phyloP scores from a whole-genome alignment of 2,888 invertebrate species.

The Pterobdella sp. region DNA sequence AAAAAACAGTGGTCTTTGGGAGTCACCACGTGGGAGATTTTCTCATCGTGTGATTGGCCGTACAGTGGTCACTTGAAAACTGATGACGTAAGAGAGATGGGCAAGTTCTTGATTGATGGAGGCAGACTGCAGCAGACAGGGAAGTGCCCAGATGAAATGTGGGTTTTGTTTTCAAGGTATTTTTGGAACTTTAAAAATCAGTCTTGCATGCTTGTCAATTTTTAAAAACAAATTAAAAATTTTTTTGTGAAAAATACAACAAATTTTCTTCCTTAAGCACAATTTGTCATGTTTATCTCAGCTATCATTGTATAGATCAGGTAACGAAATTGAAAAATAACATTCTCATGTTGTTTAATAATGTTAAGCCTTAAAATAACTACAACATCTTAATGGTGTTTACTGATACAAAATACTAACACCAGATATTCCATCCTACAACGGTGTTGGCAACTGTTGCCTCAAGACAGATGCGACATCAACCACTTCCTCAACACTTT shows the following conservation, averaged over 20 bases:
- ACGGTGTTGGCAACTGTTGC: conserved; percentile 17
- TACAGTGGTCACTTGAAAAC: conserved; percentile 63
- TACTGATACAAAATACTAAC: too few species aligned
- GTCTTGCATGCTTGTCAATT: too few species aligned
- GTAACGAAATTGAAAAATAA: too few species aligned
- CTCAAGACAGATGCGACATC: conserved; percentile 6
- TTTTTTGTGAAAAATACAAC: too few species aligned
- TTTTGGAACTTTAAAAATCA: too few species aligned
- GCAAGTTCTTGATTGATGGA: conserved; percentile 80
- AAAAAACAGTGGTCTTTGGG: conserved; percentile 76
- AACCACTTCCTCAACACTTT: conserved; percentile 14
- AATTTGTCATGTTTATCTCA: too few species aligned
- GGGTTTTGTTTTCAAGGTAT: conserved; percentile 51
- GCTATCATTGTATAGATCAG: too few species aligned
- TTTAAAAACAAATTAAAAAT: too few species aligned
- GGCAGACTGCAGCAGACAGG: conserved; percentile 89
- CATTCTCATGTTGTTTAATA: too few species aligned
- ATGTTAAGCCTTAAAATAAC: too few species aligned
- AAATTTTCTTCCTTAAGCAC: too few species aligned
- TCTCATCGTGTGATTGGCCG: conserved; percentile 87
- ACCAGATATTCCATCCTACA: conserved; percentile 8
- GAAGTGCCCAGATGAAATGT: conserved; percentile 96
- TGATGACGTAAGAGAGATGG: conserved; percentile 90
- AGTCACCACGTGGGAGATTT: conserved; percentile 88
- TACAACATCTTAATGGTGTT: too few species aligned